Conservation (phyloP, 1,140 invertebrate genomes). For the Drosophila pseudoobscura region DNA sequence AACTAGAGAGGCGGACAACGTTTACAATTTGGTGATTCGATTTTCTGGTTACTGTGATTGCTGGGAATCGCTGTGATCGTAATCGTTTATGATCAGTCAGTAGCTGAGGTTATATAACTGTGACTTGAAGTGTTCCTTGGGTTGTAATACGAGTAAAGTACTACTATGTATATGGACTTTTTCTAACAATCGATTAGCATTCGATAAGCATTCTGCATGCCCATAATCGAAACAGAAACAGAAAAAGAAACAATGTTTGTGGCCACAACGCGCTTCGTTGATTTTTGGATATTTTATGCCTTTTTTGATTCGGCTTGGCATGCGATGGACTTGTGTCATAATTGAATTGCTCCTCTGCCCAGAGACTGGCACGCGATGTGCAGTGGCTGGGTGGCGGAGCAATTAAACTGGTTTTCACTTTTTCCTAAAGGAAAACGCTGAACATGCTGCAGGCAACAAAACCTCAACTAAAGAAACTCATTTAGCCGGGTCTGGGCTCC, state of each 20-base stretch:
- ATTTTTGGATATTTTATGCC: slow-evolving; percentile 51
- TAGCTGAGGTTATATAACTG: slow-evolving; percentile 11
- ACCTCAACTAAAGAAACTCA: slow-evolving; percentile 35
- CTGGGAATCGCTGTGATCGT: slow-evolving; percentile 12
- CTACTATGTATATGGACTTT: no score
- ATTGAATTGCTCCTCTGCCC: slow-evolving; percentile 59
- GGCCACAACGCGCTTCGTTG: slow-evolving; percentile 46
- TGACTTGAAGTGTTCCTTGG: no score
- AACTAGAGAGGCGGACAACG: slow-evolving; percentile 10
- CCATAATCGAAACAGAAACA: background rate
- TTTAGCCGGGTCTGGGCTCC: slow-evolving; percentile 11
- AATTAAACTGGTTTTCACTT: slow-evolving; percentile 79
- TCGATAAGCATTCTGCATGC: background rate
- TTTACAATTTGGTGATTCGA: slow-evolving; percentile 12
- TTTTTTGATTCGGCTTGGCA: slow-evolving; percentile 34
- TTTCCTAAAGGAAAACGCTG: slow-evolving; percentile 40
- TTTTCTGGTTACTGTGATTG: slow-evolving; percentile 29
- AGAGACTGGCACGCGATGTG: slow-evolving; percentile 53
- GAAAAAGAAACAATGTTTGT: background rate
- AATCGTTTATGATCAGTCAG: slow-evolving; percentile 39
- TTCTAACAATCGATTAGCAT: no score
- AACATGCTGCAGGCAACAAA: slow-evolving; percentile 7
- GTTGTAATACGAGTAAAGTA: no score
- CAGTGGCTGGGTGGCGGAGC: slow-evolving; percentile 19
- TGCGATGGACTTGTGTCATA: slow-evolving; percentile 77